Percentiles rank a stretch among this genome's conserved stretches.
These are phyloP conservation scores for Onychomys torridus DNA, from an alignment of 2,797 vertebrate species.

Conservation along the genomic window DNA sequence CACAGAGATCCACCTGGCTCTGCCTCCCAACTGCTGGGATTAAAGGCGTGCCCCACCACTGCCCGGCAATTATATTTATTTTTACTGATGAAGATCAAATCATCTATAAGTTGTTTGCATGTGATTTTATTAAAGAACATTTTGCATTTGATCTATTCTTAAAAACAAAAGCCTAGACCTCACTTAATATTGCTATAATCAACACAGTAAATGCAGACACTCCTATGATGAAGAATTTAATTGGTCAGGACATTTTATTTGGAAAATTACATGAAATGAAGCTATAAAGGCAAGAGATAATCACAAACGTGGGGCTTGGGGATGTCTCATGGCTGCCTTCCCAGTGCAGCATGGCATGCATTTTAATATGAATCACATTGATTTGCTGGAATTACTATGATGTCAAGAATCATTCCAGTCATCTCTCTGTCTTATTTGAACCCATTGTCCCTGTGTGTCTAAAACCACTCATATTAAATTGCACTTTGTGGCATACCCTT, in stretches of 20 bases:
- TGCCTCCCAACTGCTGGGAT: no score
- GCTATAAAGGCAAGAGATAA: background rate
- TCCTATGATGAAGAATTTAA: background rate
- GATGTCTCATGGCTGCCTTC: background rate
- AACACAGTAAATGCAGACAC: background rate
- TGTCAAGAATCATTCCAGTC: conserved; percentile 32
- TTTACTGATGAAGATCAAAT: background rate
- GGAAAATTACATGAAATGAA: background rate
- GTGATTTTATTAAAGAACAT: background rate
- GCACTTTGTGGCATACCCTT: background rate
- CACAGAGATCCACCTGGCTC: no score
- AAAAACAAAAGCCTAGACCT: background rate
- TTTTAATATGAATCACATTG: background rate
- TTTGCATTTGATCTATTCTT: background rate
- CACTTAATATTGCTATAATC: background rate
- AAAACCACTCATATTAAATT: conserved; percentile 36
- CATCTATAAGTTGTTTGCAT: background rate
- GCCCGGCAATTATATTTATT: background rate
- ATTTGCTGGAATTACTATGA: conserved; percentile 16
- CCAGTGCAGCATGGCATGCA: background rate
- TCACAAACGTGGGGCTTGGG: background rate
- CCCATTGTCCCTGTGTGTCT: background rate
- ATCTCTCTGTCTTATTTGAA: background rate
- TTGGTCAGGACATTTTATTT: background rate
- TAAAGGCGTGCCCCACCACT: no score